These are phyloP conservation scores for Drosophila azteca DNA, from an alignment of 1,140 invertebrate genomes.

Conservation along the genomic window DNA sequence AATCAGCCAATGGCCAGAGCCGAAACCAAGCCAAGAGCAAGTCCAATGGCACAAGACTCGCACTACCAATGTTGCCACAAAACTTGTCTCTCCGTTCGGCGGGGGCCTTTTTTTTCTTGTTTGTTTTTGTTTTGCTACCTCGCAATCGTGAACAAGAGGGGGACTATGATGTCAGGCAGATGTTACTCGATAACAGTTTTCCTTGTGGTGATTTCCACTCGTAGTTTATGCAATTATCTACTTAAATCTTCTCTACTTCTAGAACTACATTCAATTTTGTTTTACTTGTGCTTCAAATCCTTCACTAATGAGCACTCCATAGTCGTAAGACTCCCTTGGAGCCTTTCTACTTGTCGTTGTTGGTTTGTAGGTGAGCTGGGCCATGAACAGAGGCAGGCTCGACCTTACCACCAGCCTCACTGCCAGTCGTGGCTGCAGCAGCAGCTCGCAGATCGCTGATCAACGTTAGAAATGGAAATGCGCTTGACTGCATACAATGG, in stretches of 20 bases:
- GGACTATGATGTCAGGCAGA: too few relatives aligned
- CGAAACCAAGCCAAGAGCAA: conserved; percentile 76
- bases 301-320: too few relatives aligned
- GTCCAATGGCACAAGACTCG: conserved; percentile 70
- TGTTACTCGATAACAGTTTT: too few relatives aligned
- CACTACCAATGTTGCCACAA: conserved; percentile 44
- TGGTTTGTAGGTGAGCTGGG: conserved; percentile 81
- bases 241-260: too few relatives aligned
- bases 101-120: conserved; percentile 8
- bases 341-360: conserved; percentile 18
- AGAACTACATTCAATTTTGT: too few relatives aligned
- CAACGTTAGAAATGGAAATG: conserved; percentile 83
- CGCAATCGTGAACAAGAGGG: too few relatives aligned
- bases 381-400: conserved; percentile 73
- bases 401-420: conserved; percentile 58
- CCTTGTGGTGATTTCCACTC: too few relatives aligned
- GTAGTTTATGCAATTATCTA: too few relatives aligned
- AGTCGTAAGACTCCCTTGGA: too few relatives aligned
- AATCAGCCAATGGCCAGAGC: conserved; percentile 69
- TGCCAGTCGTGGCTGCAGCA: conserved; percentile 53
- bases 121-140: background rate
- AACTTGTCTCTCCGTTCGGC: conserved; percentile 70
- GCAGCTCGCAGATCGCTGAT: conserved; percentile 72
- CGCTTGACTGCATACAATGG: conserved; percentile 82
- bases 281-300: too few relatives aligned